Base-by-base conservation (phyloP, 2,113 vertebrate genomes). In the Emydocephalus ijimae region DNA sequence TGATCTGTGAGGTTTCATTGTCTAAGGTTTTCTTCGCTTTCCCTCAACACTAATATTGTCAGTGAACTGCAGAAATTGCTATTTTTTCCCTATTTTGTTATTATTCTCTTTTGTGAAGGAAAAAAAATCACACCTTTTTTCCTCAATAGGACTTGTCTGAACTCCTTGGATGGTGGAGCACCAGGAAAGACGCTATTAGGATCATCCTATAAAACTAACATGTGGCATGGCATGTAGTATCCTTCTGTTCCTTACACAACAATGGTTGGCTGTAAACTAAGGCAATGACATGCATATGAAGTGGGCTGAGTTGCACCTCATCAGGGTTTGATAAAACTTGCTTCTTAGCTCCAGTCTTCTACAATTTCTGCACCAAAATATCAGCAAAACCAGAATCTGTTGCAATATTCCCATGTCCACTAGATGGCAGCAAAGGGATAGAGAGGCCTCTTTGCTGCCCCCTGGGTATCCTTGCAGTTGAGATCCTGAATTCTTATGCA, bases 201-300 rank as follows among this genome's bases (percentile, higher is more conserved):
- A 74, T 95, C 90, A 91, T 34, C 54, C 92, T 91, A 39, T 91
- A 90, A 95, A 96, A 94, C 91, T 59, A 87, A 94, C 14, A 23
- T 48, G 90, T 48, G n/a, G 87, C 91, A 90, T 95, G 92, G 57
- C 90, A 95, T 15, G 92, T 55, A 90, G 91, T 26, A 21, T 59
- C 93, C 43, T 88, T 87, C 55, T 90, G 59, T 4, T 4, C 18
- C 11, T 48, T 54, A 56, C 7, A 95, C 89, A 94, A 1, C 21
- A 95, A 29, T 93, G 39, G 88, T 93, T 64, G 52, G 64, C 55
- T 92, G 48, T 21, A 95, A 1, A 20, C 91, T 95, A 92, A 48
- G 87, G 0, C 52, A 89, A 50, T 57, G 45, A 2, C 26, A 52
- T 24, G 23, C 23, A 5, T 91, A 48, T 34, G 61, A 59, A 14